A percentile compares a stretch with the other conserved stretches of the same genome.
Conservation (phyloP, 2,113 vertebrate species). For the Ahaetulla prasina region DNA sequence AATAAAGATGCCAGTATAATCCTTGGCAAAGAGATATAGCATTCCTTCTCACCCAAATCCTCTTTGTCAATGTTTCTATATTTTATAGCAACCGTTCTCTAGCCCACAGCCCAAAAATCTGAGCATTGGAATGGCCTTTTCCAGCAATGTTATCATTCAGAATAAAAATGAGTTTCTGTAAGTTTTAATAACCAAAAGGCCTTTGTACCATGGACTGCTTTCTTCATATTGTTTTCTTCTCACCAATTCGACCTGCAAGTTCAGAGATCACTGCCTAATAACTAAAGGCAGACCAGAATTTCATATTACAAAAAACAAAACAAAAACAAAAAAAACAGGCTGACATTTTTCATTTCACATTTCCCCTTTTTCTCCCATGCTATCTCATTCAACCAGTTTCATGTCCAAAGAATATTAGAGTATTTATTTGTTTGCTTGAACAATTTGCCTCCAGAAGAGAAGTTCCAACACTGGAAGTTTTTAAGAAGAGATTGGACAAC, state of each 20-base stretch:
- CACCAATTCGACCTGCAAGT: rapidly evolving
- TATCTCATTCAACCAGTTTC: background rate
- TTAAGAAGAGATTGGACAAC: too few relatives aligned
- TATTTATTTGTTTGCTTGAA: background rate
- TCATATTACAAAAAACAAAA: background rate
- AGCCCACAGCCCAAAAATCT: background rate
- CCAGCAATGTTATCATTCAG: slow-evolving; percentile 50
- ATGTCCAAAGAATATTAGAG: background rate
- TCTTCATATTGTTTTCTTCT: background rate
- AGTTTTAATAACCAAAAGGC: slow-evolving; percentile 33
- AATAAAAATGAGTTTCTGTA: slow-evolving; percentile 54
- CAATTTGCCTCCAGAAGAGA: too few relatives aligned
- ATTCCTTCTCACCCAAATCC: background rate
- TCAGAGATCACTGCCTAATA: background rate
- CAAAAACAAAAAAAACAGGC: background rate
- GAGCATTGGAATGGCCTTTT: slow-evolving; percentile 39
- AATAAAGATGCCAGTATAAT: rapidly evolving
- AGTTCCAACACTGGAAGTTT: too few relatives aligned
- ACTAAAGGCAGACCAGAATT: background rate
- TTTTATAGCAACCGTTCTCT: background rate
- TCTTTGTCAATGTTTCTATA: background rate
- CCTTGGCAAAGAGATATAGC: rapidly evolving
- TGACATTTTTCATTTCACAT: background rate
- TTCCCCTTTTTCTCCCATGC: background rate
- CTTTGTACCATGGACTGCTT: background rate